A percentile compares a stretch with the other conserved stretches of the same genome.
Conservation (phyloP, 1,140 invertebrate genomes). For the Propsilocerus akamusi region DNA sequence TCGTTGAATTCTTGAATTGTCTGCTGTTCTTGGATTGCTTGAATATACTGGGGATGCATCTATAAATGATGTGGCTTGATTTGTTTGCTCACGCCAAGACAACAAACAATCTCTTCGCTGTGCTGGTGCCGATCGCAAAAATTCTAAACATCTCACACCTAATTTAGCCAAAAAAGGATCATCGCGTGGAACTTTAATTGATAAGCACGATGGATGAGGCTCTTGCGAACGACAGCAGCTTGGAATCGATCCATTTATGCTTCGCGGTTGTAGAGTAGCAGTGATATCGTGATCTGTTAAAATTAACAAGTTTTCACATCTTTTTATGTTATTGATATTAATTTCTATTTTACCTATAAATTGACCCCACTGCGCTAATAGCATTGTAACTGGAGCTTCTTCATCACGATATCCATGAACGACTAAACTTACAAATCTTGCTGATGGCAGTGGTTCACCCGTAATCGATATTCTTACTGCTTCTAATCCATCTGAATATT, state of each 20-base stretch:
- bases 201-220: slow-evolving; percentile 66
- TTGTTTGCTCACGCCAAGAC: slow-evolving; percentile 53
- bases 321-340: too few species aligned
- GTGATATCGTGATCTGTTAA: slow-evolving; percentile 67
- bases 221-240: slow-evolving; percentile 53
- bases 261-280: slow-evolving; percentile 40
- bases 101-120: slow-evolving; percentile 47
- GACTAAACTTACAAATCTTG: slow-evolving; percentile 39
- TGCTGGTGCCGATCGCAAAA: slow-evolving; percentile 48
- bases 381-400: slow-evolving; percentile 43
- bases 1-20: slow-evolving; percentile 48
- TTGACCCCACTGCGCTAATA: slow-evolving; percentile 78
- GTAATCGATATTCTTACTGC: slow-evolving; percentile 33
- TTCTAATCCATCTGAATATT: slow-evolving; percentile 62
- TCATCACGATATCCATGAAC: slow-evolving; percentile 43
- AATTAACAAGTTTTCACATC: too few species aligned
- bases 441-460: slow-evolving; percentile 39
- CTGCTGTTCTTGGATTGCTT: slow-evolving; percentile 56
- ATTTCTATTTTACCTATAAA: too few species aligned
- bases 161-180: slow-evolving; percentile 52
- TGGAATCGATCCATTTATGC: slow-evolving; percentile 63
- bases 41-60: slow-evolving; percentile 88
- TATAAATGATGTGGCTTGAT: slow-evolving; percentile 62
- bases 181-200: slow-evolving; percentile 47
- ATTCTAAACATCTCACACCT: slow-evolving; percentile 55